A percentile compares a stretch with the other conserved stretches of the same genome.
phyloP scores from a whole-genome alignment of 2,888 invertebrate genomes.

The Hofmannophila pseudospretella region DNA sequence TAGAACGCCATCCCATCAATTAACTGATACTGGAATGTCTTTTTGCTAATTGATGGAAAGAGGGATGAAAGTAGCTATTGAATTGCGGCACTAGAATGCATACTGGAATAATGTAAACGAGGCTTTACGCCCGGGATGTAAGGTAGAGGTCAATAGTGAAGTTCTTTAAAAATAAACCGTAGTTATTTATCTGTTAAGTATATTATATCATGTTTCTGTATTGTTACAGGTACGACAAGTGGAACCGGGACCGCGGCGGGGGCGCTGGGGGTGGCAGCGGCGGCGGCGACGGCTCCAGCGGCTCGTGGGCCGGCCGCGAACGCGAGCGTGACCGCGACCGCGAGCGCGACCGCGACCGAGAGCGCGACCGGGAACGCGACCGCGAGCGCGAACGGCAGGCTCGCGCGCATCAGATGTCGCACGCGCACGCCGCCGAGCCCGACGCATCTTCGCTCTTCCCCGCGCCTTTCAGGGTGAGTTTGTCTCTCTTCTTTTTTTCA shows the following conservation, averaged over 20 bases:
- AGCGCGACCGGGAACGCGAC: slow-evolving; percentile 83
- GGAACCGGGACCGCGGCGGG: slow-evolving; percentile 63
- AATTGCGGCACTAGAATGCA: too few species aligned
- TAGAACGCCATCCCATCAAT: too few species aligned
- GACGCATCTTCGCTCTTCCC: slow-evolving; percentile 80
- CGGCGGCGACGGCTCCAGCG: slow-evolving; percentile 42
- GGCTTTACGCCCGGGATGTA: too few species aligned
- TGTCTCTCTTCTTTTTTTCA: too few species aligned
- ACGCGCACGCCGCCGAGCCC: slow-evolving; percentile 79
- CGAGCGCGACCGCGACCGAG: slow-evolving; percentile 85
- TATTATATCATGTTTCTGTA: too few species aligned
- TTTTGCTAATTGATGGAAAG: too few species aligned
- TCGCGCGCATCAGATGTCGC: slow-evolving; percentile 85
- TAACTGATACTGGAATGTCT: too few species aligned
- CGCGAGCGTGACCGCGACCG: slow-evolving; percentile 81
- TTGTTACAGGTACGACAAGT: slow-evolving; percentile 67
- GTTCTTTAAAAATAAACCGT: too few species aligned
- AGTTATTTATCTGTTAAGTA: too few species aligned
- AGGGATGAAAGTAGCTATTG: too few species aligned
- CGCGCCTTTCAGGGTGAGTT: slow-evolving; percentile 82
- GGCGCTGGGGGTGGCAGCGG: slow-evolving; percentile 33
- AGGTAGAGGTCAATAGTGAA: too few species aligned
- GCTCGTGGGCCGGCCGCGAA: slow-evolving; percentile 32
- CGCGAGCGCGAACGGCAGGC: slow-evolving; percentile 87
- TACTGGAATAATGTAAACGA: too few species aligned